Percentiles rank a stretch among this genome's conserved stretches.
These are phyloP conservation scores for Agrochola circellaris DNA, from an alignment of 2,888 invertebrate species.

Conservation along the genomic window DNA sequence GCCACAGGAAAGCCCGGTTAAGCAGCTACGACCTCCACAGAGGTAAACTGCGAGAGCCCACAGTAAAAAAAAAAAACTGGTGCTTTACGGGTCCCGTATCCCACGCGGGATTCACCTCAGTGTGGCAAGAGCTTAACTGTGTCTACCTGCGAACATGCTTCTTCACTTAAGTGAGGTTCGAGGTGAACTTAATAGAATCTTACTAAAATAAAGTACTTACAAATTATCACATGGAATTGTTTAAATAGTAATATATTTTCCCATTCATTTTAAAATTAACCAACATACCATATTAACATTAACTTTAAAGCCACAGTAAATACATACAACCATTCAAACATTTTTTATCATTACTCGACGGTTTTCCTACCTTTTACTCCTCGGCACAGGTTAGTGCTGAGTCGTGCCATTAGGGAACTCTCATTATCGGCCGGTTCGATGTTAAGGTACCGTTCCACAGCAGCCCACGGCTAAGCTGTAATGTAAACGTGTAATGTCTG, in stretches of 20 bases:
- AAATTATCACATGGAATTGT: neutral
- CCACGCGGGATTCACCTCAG: neutral
- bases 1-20: too few species aligned
- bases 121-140: neutral
- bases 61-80: too few species aligned
- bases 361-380: neutral
- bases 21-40: too few species aligned
- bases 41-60: too few species aligned
- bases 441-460: neutral
- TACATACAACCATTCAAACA: neutral
- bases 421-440: slow-evolving; percentile 31
- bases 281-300: neutral
- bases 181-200: neutral
- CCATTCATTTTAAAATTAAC: neutral
- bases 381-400: slow-evolving; percentile 35
- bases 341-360: slow-evolving; percentile 5
- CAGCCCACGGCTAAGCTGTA: neutral
- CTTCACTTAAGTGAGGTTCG: too few species aligned
- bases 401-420: slow-evolving; percentile 31
- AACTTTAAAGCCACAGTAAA: neutral
- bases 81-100: too few species aligned
- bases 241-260: neutral
- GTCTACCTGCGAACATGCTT: neutral
- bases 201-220: neutral
- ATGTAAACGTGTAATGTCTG: neutral